Base-by-base conservation (phyloP, 2,888 invertebrate species). In the Euproctis similis region DNA sequence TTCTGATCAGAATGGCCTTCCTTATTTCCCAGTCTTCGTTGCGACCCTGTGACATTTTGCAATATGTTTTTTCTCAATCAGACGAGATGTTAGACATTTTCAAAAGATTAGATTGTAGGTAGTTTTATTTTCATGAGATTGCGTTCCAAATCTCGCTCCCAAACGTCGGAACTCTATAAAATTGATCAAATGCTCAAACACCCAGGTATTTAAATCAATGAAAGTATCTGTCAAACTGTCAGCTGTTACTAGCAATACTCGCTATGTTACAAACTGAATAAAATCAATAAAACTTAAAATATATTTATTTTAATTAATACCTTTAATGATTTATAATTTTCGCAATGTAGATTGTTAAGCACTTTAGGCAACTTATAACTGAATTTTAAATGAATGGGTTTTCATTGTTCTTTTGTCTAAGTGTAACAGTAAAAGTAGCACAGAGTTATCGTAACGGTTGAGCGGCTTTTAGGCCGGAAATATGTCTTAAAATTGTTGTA, bases 391-490 rank as follows among this genome's bases (percentile, higher is more conserved):
- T n/a, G n/a, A n/a, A n/a, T n/a, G 25, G 23, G 23, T 12, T 26
- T 31, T 42, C 37, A 45, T 9, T 30, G 30, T 42, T 23, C 22
- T 30, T 12, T 28, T 24, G 8, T 8, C 9, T 14, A 25, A 22
- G 24, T 13, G 33, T 18, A 11, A 25, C 16, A 12, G 30, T 32
- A 34, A 42, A 50, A 36, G 31, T 23, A 36, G 19, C 30, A 30
- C 24, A 24, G 28, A 21, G 12, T 4, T 34, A 37, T 59, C 50
- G 76, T 57, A 69, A 75, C 76, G 82, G 64, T 68, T 59, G 55
- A 76, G 44, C 62, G 72, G 46, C 62, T 46, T 61, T 51, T 42
- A 36, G 44, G 42, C 62, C 67, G 69, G 70, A 71, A 70, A 76
- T 64, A 60, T 62, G 36, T 39, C 49, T 53, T 59, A 59, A 62